Evolutionary conservation across 2,888 invertebrate species (phyloP).

Genomic region (Melolontha melolontha): DNA sequence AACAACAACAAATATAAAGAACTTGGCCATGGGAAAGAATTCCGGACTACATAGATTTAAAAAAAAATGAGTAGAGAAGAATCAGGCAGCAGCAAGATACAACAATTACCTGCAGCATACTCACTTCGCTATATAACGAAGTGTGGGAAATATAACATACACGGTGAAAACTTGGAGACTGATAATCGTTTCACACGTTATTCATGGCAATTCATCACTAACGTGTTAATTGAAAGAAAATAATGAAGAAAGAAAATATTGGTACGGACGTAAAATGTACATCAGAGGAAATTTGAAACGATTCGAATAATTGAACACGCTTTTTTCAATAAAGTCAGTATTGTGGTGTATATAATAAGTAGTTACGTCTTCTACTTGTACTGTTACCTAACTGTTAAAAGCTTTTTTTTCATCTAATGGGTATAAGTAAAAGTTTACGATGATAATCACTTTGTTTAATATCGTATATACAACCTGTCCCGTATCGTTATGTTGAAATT

Average conservation of each 20-base stretch:
- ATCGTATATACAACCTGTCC: too few species aligned
- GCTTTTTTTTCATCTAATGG: too few species aligned
- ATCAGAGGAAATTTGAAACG: not conserved
- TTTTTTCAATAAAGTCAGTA: not conserved
- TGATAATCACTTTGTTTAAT: not conserved
- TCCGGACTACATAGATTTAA: slow-evolving; percentile 30
- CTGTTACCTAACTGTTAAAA: too few species aligned
- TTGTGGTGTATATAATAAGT: not conserved
- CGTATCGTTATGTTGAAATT: too few species aligned
- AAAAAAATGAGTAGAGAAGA: slow-evolving; percentile 11
- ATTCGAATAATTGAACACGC: not conserved
- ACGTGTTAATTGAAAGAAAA: slow-evolving; percentile 35
- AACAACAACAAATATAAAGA: slow-evolving; percentile 9
- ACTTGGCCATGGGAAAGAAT: slow-evolving; percentile 37
- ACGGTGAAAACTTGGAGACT: slow-evolving; percentile 11
- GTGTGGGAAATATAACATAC: slow-evolving; percentile 39
- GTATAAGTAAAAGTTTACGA: too few species aligned
- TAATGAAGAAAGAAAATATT: slow-evolving; percentile 26
- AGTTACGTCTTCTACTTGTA: too few species aligned
- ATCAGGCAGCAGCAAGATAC: slow-evolving; percentile 14
- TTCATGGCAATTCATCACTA: slow-evolving; percentile 33
- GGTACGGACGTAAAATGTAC: not conserved
- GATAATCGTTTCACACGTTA: slow-evolving; percentile 39
- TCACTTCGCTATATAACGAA: slow-evolving; percentile 28
- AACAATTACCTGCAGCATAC: slow-evolving; percentile 30